Base-by-base conservation (phyloP, 1,140 invertebrate species). In the Drosophila ogumai region DNA sequence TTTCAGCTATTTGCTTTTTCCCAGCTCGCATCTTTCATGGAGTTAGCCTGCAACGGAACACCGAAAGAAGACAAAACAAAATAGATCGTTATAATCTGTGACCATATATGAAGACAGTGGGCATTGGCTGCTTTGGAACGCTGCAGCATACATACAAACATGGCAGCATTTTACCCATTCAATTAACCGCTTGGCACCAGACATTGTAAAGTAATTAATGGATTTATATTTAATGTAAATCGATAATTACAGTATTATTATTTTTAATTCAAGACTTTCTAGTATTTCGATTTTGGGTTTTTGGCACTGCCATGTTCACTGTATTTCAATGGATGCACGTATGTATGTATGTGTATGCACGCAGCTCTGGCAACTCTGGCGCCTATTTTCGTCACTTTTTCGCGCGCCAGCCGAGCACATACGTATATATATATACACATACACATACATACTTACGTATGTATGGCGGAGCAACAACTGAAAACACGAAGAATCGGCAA, bases 321-420 rank as follows among this genome's bases (percentile, higher is more conserved):
- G 52, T 55, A 36, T 54, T 54, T 36, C 3, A 31, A 15, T 50
- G 15, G 19, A 56, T 43, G 54, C n/a, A 54, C 12, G 40, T 13
- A 32, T 55, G 28, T 52, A 25, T 57, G 15, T 49, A 46, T 22
- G 22, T 38, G 43, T 52, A n/a, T 46, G 43, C 25, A 40, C 5
- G 32, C 50, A 44, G 61, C 55, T 81, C 75, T 73, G 84, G 69
- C 82, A 88, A 88, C 84, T 80, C 82, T 87, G 76, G 67, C 80
- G 84, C 84, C 81, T 87, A 90, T 88, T 90, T 88, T 88, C 56
- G 84, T 88, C 84, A 84, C 72, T 88, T 88, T 82, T 81, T 85
- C 84, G 82, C 81, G 81, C 81, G 82, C 81, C 81, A 84, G 77
- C 50, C 69, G 61, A 49, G 49, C 65, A 66, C 64, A 72, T 41